A percentile compares a stretch with the other conserved stretches of the same genome.
These are phyloP conservation scores for Clarias laeviceps DNA, from an alignment of 2,797 vertebrate species.

Conservation along the genomic window DNA sequence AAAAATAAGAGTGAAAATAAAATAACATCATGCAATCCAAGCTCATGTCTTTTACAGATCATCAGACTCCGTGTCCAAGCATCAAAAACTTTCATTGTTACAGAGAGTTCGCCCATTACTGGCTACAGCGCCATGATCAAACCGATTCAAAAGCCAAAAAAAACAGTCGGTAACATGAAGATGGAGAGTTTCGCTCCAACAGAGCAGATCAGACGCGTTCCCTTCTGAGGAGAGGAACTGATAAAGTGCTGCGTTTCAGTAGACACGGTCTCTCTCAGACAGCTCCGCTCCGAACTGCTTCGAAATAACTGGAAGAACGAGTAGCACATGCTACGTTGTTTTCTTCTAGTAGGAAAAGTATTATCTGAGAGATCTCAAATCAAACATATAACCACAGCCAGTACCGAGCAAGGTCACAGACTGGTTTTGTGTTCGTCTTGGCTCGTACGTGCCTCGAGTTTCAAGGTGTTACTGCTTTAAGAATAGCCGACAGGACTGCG, in stretches of 20 bases:
- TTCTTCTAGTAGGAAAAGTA: background rate
- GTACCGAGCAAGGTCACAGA: conserved; percentile 27
- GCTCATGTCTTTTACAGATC: conserved; percentile 32
- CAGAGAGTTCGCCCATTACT: conserved; percentile 52
- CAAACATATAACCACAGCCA: conserved; percentile 5
- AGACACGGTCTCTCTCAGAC: background rate
- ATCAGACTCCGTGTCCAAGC: conserved; percentile 27
- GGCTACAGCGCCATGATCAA: conserved; percentile 52
- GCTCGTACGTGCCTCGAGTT: background rate
- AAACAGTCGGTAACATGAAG: conserved; percentile 52
- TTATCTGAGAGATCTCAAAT: conserved; percentile 6
- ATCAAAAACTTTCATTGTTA: conserved; percentile 69
- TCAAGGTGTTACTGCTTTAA: background rate
- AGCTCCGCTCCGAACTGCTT: background rate
- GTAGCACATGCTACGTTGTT: background rate
- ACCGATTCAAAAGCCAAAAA: conserved; percentile 55
- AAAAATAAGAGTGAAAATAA: background rate
- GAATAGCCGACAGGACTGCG: background rate
- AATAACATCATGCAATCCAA: conserved; percentile 4
- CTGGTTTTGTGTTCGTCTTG: conserved; percentile 4
- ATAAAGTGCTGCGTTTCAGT: conserved; percentile 14
- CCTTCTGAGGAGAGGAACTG: background rate
- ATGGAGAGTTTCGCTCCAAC: conserved; percentile 55
- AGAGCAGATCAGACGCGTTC: conserved; percentile 29
- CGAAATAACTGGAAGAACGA: background rate